These are phyloP conservation scores for Danio rerio DNA, from an alignment of 2,113 vertebrate species.

Conservation along the genomic window GRCz12tu NC_133196.1:17718001-17718500, in stretches of 20 bases:
- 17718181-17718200: conserved; percentile 37
- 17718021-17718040: conserved; percentile 46
- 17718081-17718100: conserved; percentile 69
- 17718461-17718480: conserved; percentile 32
- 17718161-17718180: conserved; percentile 47
- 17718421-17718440: not conserved
- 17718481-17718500: not conserved
- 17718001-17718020: conserved; percentile 39
- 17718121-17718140: conserved; percentile 75
- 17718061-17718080: conserved; percentile 71
- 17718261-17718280: conserved; percentile 53
- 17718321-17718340: conserved; percentile 67
- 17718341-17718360: conserved; percentile 46
- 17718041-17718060: conserved; percentile 58
- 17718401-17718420: conserved; percentile 27
- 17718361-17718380: conserved; percentile 50
- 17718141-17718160: conserved; percentile 65
- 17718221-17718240: conserved; percentile 73
- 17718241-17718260: conserved; percentile 65
- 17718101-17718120: conserved; percentile 68
- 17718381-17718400: conserved; percentile 19
- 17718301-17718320: conserved; percentile 41
- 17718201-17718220: conserved; percentile 66
- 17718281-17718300: conserved; percentile 51
- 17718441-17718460: conserved; percentile 14